A percentile compares a stretch with the other conserved stretches of the same genome.
Conservation (phyloP, 2,113 vertebrate species). For the Labrus mixtus region DNA sequence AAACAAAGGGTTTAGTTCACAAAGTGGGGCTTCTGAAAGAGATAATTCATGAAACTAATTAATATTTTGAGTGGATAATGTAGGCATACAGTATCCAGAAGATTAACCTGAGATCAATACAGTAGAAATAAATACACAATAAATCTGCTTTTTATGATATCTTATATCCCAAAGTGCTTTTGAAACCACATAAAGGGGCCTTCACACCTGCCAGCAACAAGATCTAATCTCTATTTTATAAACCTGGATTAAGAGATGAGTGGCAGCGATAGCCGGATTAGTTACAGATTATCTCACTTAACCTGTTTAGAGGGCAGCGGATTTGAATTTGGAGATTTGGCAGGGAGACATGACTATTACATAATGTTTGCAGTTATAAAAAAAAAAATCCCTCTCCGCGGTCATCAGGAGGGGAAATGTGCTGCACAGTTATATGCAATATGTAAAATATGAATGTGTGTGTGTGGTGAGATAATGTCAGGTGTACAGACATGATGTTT, state of each 20-base stretch:
- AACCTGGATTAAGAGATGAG: conserved; percentile 69
- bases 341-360: conserved; percentile 7
- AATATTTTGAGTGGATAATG: too few relatives aligned
- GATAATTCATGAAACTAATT: too few relatives aligned
- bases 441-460: conserved; percentile 44
- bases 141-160: background rate
- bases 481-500: conserved; percentile 13
- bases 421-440: conserved; percentile 7
- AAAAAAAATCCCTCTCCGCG: background rate
- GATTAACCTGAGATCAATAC: too few relatives aligned
- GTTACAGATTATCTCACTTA: conserved; percentile 63
- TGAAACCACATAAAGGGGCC: conserved; percentile 28
- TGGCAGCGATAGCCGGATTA: conserved; percentile 63
- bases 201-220: conserved; percentile 47
- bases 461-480: conserved; percentile 39
- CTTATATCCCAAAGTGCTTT: conserved; percentile 25
- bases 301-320: conserved; percentile 41
- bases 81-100: too few relatives aligned
- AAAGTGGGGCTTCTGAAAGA: too few relatives aligned
- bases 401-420: background rate
- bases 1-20: too few relatives aligned
- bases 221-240: conserved; percentile 53
- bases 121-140: too few relatives aligned
- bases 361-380: conserved; percentile 6
- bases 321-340: conserved; percentile 40